Base-by-base conservation (phyloP, 1,140 invertebrate species). In the Phenacoccus solenopsis region DNA sequence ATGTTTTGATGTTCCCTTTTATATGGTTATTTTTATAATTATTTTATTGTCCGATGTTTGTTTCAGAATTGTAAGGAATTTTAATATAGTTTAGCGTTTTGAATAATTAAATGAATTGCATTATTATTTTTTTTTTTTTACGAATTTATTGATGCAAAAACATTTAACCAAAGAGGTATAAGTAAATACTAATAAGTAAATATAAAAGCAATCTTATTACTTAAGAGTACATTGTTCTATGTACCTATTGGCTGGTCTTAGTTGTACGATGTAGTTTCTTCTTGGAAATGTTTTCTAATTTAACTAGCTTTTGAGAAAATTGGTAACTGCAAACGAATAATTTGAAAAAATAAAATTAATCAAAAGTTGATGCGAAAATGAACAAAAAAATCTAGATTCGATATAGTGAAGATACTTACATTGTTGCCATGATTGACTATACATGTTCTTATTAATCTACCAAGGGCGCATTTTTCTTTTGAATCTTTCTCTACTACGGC, bases 351-450 rank as follows among this genome's bases (percentile, higher is more conserved):
- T 32, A 32, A 32, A 32, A 32, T 32, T 32, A 32, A 13, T 32
- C 13, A 32, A 13, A 32, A 5, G 13, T 32, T 5, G n/a, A n/a
- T 7, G 30, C 30, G 30, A 32, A 32, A 32, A 32, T 13, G 30
- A 32, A 32, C 13, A 13, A 32, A 32, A 7, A 32, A 32, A 7
- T 49, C 20, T 9, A 10, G 3, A n/a, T 13, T 32, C 13, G 38
- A 9, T 49, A 9, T 16, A 49, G 13, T 16, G 38, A 49, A 49
- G 20, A 16, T 22, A 56, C 49, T 70, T 61, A 75, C 74, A 67
- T 76, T 76, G 21, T 73, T 72, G 57, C 74, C 75, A 32, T 76
- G 73, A 68, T 76, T 76, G 24, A 74, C 73, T 22, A 76, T 74
- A 28, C 75, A 76, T 57, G 73, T 70, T 64, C 75, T 69, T 24